Base-by-base conservation (phyloP, 2,797 vertebrate species). In the Phoeniculus purpureus region DNA sequence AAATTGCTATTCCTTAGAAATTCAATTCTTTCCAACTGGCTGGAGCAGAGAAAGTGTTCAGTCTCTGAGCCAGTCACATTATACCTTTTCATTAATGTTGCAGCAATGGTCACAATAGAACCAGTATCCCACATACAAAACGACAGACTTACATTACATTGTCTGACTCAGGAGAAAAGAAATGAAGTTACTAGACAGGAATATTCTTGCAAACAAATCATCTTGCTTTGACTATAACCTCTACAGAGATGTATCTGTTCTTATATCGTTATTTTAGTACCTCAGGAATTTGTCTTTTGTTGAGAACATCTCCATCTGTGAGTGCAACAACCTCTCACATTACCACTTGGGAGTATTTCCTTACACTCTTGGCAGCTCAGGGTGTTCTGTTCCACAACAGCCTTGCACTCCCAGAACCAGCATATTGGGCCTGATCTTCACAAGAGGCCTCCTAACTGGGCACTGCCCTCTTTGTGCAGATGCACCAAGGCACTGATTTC, bases 41-140 rank as follows among this genome's bases (percentile, higher is more conserved):
- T 90, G 72, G 71, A 94, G 87, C 72, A 73, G 2, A 55, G 56
- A 20, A 61, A 78, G 55, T 8, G 32, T 52, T 74, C 16, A 54
- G 58, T 80, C 87, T 88, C 19, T 9, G 11, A 65, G 81, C 31
- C 71, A 72, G 70, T 73, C 81, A 89, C 52, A 72, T 87, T 90
- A 90, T 37, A 80, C 78, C 59, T 89, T 87, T 60, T 90, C 92
- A 96, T 93, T 86, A 96, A 93, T 93, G 81, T 81, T 95, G 91
- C 91, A 94, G 72, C 32, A 87, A 82, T 7, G 4, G 55, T 68
- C 72, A 95, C 90, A 93, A 92, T 14, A 90, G 84, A 94, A 85
- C 16, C 65, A 34, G 81, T 17, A 93, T 15, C 75, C 62, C 51
- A 29, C 43, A 59, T 40, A 65, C 78, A 61, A 72, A 92, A 88